phyloP scores from a whole-genome alignment of 2,888 invertebrate genomes.

The Cerceris rybyensis region DNA sequence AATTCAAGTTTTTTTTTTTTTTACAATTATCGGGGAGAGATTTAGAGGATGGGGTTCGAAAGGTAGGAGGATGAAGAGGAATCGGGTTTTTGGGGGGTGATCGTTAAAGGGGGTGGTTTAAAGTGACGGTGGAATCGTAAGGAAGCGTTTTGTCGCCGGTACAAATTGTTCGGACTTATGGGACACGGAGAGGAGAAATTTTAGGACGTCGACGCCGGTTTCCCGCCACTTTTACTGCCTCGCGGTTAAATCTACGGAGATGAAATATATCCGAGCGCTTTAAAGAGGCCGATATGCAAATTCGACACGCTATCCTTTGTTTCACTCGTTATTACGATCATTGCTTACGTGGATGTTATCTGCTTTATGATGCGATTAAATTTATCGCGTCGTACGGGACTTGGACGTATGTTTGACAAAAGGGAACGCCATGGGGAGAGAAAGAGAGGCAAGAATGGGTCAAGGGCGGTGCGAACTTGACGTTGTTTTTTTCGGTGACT shows the following conservation, averaged over 20 bases:
- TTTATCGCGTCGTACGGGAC: constrained; percentile 28
- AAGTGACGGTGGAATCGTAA: too few relatives aligned
- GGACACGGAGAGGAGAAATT: too few relatives aligned
- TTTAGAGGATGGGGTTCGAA: too few relatives aligned
- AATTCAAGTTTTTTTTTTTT: constrained; percentile 1
- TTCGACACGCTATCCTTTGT: constrained; percentile 30
- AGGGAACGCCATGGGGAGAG: too few relatives aligned
- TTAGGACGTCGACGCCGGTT: background rate
- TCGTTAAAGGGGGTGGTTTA: too few relatives aligned
- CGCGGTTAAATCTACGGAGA: constrained; percentile 6
- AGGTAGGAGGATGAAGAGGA: too few relatives aligned
- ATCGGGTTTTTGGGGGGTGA: too few relatives aligned
- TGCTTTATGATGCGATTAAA: constrained; percentile 43
- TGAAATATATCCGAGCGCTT: constrained; percentile 15
- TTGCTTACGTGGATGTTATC: constrained; percentile 42
- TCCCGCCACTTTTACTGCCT: background rate
- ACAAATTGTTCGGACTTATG: too few relatives aligned
- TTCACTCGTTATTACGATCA: constrained; percentile 4
- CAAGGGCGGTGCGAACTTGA: constrained; percentile 32
- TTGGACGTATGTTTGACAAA: background rate
- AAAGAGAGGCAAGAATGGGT: constrained; percentile 30
- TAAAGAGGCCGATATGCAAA: constrained; percentile 47
- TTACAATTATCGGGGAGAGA: background rate
- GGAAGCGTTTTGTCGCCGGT: too few relatives aligned
- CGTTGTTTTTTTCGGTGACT: too few relatives aligned